Conservation (phyloP, 2,113 vertebrate species). For the Dicrurus megarhynchus region DNA sequence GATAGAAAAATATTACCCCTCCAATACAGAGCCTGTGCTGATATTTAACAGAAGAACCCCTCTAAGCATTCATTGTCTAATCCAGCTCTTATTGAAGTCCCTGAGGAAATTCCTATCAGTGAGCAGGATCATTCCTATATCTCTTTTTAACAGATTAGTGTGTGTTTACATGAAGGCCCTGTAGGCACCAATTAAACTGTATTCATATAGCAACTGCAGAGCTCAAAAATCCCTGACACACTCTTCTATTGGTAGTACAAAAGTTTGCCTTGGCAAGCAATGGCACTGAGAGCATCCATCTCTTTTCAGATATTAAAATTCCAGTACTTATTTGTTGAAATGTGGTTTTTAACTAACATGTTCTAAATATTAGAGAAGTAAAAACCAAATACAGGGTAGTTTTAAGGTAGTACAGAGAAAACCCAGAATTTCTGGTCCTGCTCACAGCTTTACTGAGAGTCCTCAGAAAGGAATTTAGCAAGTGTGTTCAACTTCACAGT, state of each 20-base stretch:
- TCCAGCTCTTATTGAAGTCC: background rate
- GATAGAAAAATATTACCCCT: background rate
- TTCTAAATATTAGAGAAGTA: background rate
- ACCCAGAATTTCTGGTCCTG: background rate
- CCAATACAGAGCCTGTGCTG: background rate
- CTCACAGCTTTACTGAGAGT: background rate
- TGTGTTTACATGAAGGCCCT: background rate
- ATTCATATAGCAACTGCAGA: background rate
- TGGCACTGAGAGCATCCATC: background rate
- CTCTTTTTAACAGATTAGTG: slow-evolving; percentile 5
- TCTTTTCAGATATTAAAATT: background rate
- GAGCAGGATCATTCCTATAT: background rate
- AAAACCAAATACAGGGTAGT: background rate
- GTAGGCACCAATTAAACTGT: background rate
- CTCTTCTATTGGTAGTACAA: background rate
- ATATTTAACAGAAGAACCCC: background rate
- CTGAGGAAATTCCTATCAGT: background rate
- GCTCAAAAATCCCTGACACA: background rate
- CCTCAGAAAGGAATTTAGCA: background rate
- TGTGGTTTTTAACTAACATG: background rate
- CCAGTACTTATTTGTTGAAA: background rate
- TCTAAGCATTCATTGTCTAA: background rate
- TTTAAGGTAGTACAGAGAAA: background rate
- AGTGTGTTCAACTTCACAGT: background rate
- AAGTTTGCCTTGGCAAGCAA: background rate